These are phyloP conservation scores for Psylliodes chrysocephalus DNA, from an alignment of 2,888 invertebrate species.

Conservation along the genomic window DNA sequence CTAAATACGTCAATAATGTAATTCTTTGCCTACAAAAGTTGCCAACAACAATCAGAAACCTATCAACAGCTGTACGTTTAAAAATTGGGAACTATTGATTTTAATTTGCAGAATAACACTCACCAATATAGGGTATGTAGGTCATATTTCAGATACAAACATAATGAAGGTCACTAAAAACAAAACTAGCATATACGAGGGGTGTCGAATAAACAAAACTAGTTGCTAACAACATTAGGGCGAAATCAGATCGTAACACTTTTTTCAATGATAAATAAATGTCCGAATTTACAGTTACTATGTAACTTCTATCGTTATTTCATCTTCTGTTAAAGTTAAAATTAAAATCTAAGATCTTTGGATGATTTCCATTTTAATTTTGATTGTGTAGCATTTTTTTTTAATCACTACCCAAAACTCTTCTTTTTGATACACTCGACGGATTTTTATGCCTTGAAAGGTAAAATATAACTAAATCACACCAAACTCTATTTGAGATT, in stretches of 20 bases:
- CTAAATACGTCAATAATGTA: too few relatives aligned
- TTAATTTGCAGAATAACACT: too few relatives aligned
- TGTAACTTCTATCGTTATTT: slow-evolving; percentile 5
- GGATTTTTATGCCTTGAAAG: slow-evolving; percentile 15
- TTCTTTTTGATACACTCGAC: not conserved
- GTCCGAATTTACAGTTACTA: slow-evolving; percentile 1
- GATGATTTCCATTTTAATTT: slow-evolving; percentile 7
- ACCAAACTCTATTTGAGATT: slow-evolving; percentile 13
- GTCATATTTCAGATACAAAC: too few relatives aligned
- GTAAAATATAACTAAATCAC: slow-evolving; percentile 22
- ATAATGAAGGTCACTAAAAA: too few relatives aligned
- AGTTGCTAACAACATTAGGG: too few relatives aligned
- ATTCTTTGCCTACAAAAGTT: too few relatives aligned
- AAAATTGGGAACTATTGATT: too few relatives aligned
- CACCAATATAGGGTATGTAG: too few relatives aligned
- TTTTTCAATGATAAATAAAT: not conserved
- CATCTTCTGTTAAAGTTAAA: slow-evolving; percentile 13
- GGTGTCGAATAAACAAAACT: too few relatives aligned
- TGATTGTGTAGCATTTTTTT: not conserved
- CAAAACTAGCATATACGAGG: too few relatives aligned
- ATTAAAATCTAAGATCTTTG: slow-evolving; percentile 8
- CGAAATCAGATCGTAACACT: slow-evolving; percentile 1
- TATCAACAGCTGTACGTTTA: too few relatives aligned
- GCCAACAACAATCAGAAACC: too few relatives aligned
- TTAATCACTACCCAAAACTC: not conserved